Evolutionary conservation across 1,140 invertebrate genomes (phyloP).

Genomic region (Drusus annulatus): DNA sequence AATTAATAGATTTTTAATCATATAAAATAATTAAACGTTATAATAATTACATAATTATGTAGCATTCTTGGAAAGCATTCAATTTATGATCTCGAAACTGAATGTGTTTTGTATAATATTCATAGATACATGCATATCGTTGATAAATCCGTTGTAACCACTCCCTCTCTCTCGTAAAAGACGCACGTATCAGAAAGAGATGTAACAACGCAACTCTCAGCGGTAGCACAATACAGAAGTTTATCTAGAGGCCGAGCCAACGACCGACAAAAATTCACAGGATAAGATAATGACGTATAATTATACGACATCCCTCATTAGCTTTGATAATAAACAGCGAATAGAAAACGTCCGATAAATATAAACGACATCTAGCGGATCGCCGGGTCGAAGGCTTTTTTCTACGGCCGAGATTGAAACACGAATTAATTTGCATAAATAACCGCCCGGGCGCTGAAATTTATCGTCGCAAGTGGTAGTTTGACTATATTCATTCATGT

Average conservation of each 20-base stretch:
- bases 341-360: not conserved
- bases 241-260: not conserved
- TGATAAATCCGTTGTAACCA: not conserved
- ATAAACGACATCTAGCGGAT: slow-evolving; percentile 6
- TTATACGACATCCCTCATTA: slow-evolving; percentile 31
- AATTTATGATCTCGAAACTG: too few species aligned
- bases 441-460: not conserved
- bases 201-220: not conserved
- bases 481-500: not conserved
- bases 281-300: slow-evolving; percentile 1
- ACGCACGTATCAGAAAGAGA: not conserved
- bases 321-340: slow-evolving; percentile 3
- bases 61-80: too few species aligned
- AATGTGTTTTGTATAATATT: not conserved
- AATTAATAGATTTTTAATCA: too few species aligned
- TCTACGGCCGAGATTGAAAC: slow-evolving; percentile 1
- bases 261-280: slow-evolving; percentile 3
- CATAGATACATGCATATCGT: not conserved
- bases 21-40: too few species aligned
- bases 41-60: too few species aligned
- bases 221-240: not conserved
- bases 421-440: slow-evolving; percentile 26
- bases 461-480: slow-evolving; percentile 1
- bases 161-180: not conserved
- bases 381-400: slow-evolving; percentile 4